Evolutionary conservation across 1,140 invertebrate genomes (phyloP).

Genomic region (Pantala flavescens): DNA sequence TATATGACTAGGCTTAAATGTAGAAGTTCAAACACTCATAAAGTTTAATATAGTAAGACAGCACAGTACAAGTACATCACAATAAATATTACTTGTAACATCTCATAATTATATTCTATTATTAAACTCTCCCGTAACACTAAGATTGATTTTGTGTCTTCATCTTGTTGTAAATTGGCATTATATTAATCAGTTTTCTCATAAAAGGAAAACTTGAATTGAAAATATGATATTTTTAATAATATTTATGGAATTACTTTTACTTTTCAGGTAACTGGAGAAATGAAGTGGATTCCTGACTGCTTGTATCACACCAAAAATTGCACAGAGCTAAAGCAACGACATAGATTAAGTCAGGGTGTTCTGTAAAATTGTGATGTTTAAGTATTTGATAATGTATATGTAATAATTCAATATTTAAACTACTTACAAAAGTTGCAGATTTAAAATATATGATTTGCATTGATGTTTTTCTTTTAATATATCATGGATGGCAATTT

Average conservation of each 20-base stretch:
- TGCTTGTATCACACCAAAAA: not conserved
- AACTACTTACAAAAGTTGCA: not conserved
- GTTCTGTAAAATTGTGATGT: not conserved
- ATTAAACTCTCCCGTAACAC: not conserved
- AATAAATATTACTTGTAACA: too few relatives aligned
- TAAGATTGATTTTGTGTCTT: not conserved
- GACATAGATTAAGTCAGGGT: not conserved
- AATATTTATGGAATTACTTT: too few relatives aligned
- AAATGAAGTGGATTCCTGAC: not conserved
- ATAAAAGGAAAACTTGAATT: too few relatives aligned
- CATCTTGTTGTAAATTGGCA: not conserved
- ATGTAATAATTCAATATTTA: not conserved
- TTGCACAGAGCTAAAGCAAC: not conserved
- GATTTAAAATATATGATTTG: not conserved
- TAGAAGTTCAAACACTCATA: too few relatives aligned
- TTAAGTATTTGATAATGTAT: not conserved
- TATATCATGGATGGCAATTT: not conserved
- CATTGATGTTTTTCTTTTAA: not conserved
- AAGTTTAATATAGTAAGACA: too few relatives aligned
- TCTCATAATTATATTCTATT: not conserved
- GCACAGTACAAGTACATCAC: too few relatives aligned
- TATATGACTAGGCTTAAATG: too few relatives aligned
- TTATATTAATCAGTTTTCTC: too few relatives aligned
- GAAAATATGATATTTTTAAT: too few relatives aligned
- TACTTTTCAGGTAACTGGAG: not conserved